Base-by-base conservation (phyloP, 2,888 invertebrate genomes). In the Acrocera orbiculus region DNA sequence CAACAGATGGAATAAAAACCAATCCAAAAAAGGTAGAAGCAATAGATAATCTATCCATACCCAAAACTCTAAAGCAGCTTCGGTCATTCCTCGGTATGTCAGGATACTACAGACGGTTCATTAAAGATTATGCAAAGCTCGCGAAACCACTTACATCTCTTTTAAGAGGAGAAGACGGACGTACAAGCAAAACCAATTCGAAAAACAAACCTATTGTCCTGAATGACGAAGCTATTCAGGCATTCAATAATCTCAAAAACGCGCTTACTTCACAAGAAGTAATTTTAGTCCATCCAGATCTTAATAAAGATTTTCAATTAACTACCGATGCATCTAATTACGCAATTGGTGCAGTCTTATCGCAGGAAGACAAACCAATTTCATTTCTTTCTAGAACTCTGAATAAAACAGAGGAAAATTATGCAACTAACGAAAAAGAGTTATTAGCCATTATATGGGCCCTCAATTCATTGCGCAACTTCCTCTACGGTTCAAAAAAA, bases 1-100 rank as follows among this genome's bases (percentile, higher is more conserved):
- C 42, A 2, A 36, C 35, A 9, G 43, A 45, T 1, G 48, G 44
- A n/a, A 41, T 46, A n/a, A 44, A 40, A 35, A 47, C 50, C 5
- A 43, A 49, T 30, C 44, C 45, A 4, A 20, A 37, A 19, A 47
- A 46, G 38, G 40, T 45, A 6, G 22, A 39, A 22, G 40, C 42
- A 8, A 42, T 46, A 6, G 16, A 30, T 22, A 40, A 42, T 15
- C 42, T 41, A 15, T 42, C 42, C n/a, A 10, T 37, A 10, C 42
- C 43, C 11, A 39, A 32, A 30, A 45, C 34, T 3, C 15, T 33
- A 4, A 43, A 40, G 26, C 35, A 44, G 13, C 32, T 46, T 11
- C 24, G 39, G 17, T 36, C 37, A 1, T 44, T 44, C 29, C 17
- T 42, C 8, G 42, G 42, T n/a, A 16, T 42, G 13, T 23, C 43